Evolutionary conservation across 2,113 vertebrate genomes (phyloP).

Genomic region (Orycteropus afer): DNA sequence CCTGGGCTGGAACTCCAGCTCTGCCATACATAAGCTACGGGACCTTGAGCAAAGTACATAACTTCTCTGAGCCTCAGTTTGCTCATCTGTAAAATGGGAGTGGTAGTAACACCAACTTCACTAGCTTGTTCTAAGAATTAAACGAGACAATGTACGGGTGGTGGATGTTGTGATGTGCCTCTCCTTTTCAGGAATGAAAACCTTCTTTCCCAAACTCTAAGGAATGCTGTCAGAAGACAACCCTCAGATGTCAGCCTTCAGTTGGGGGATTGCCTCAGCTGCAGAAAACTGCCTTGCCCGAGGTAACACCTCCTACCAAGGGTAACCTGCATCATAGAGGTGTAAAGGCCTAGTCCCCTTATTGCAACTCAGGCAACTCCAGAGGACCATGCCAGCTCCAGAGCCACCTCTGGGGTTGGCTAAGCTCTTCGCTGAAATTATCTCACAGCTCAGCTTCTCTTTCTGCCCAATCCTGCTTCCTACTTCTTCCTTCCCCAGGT

Average conservation of each 20-base stretch:
- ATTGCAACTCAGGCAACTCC: background rate
- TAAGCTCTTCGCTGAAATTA: background rate
- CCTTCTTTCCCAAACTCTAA: too few species aligned
- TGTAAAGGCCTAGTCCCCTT: background rate
- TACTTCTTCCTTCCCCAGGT: too few species aligned
- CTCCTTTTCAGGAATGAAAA: background rate
- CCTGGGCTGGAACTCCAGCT: background rate
- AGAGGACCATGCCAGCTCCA: background rate
- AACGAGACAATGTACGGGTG: background rate
- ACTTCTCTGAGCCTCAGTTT: background rate
- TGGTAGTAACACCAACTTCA: background rate
- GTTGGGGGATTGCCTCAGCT: background rate
- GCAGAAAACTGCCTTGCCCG: background rate
- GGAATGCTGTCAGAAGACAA: background rate
- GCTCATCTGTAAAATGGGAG: background rate
- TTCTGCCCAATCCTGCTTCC: background rate
- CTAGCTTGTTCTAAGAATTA: background rate
- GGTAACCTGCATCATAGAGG: fast-evolving
- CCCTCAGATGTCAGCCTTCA: background rate
- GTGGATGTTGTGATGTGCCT: background rate
- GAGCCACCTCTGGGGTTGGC: background rate
- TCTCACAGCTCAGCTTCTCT: background rate
- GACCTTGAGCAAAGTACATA: background rate
- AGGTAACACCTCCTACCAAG: background rate
- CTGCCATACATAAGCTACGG: fast-evolving